phyloP scores from a whole-genome alignment of 2,797 vertebrate genomes.

The Cephalopachus bancanus region DNA sequence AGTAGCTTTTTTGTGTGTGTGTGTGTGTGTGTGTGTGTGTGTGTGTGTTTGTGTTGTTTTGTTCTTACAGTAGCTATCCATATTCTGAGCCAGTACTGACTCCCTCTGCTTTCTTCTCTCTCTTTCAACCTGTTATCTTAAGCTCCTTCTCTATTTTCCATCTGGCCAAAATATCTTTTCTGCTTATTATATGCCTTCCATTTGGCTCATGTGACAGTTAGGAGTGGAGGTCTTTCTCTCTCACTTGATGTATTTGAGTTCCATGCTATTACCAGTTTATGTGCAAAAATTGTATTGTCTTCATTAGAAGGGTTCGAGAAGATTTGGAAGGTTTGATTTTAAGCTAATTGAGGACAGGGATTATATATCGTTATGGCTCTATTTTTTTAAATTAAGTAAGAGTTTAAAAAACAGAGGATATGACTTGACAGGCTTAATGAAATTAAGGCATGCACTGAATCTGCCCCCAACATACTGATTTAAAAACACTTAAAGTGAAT shows the following conservation, averaged over 20 bases:
- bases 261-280: not conserved
- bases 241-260: not conserved
- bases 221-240: not conserved
- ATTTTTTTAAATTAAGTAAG: slow-evolving; percentile 63
- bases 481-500: slow-evolving; percentile 72
- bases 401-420: slow-evolving; percentile 42
- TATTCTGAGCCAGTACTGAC: not conserved
- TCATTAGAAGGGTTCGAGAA: not conserved
- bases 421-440: slow-evolving; percentile 67
- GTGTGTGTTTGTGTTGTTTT: not conserved
- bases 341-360: slow-evolving; percentile 72
- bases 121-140: not conserved
- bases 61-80: not conserved
- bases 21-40: no score
- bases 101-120: not conserved
- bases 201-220: not conserved
- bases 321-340: slow-evolving; percentile 68
- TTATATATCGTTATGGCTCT: slow-evolving; percentile 34
- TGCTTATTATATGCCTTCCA: not conserved
- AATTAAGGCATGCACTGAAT: slow-evolving; percentile 74
- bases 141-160: not conserved
- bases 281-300: not conserved
- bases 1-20: not conserved
- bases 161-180: not conserved
- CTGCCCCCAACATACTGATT: slow-evolving; percentile 63